Conservation (phyloP, 1,140 invertebrate species). For the Elymnias hypermnestra region DNA sequence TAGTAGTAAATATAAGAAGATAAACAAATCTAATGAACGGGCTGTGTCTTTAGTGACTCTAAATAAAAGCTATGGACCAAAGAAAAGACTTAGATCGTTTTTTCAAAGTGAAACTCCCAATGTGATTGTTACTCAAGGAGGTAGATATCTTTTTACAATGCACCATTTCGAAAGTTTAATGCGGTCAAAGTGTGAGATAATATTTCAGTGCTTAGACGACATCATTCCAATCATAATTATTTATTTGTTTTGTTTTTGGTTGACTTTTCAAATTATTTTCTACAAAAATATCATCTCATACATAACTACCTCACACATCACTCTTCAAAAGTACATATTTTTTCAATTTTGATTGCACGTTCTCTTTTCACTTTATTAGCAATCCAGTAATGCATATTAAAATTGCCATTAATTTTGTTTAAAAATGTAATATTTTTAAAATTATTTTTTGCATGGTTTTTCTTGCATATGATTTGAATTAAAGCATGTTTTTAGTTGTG, state of each 20-base stretch:
- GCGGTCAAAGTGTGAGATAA: conserved; percentile 18
- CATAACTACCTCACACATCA: conserved; percentile 24
- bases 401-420: no score
- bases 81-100: conserved; percentile 57
- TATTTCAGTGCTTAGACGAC: conserved; percentile 3
- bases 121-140: conserved; percentile 73
- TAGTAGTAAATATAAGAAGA: conserved; percentile 64
- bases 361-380: no score
- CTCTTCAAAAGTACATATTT: conserved; percentile 14
- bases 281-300: conserved; percentile 24
- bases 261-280: neutral
- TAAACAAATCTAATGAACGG: conserved; percentile 64
- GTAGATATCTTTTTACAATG: conserved; percentile 45
- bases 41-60: conserved; percentile 60
- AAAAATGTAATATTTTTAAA: no score
- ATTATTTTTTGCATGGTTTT: conserved; percentile 16
- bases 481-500: conserved; percentile 69
- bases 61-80: conserved; percentile 51
- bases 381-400: neutral
- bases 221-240: conserved; percentile 1
- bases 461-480: conserved; percentile 22
- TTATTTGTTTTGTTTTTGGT: conserved; percentile 3
- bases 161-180: conserved; percentile 2
- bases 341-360: conserved; percentile 11
- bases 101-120: conserved; percentile 68